Conservation (phyloP, 2,797 vertebrate genomes). For the Tamandua tetradactyla region DNA sequence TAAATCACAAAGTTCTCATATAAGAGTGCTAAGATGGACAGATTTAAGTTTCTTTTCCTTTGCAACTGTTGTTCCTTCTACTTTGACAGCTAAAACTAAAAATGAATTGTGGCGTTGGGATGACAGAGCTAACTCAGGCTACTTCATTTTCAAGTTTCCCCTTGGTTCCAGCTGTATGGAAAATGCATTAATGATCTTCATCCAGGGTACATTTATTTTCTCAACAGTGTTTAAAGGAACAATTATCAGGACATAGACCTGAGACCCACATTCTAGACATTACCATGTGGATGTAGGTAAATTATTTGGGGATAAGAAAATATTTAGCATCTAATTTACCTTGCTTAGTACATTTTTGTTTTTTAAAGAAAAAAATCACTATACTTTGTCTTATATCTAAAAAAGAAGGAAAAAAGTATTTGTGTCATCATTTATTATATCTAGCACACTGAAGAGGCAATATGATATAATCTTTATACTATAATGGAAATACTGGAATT, state of each 20-base stretch:
- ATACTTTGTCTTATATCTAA: neutral
- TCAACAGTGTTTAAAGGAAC: neutral
- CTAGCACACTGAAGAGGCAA: slow-evolving; percentile 18
- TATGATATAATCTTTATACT: slow-evolving; percentile 17
- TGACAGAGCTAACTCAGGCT: neutral
- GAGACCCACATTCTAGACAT: neutral
- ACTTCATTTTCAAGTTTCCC: neutral
- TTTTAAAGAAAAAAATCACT: neutral
- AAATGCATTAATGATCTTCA: neutral
- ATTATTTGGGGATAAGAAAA: neutral
- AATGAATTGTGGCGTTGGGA: neutral
- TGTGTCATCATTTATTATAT: slow-evolving; percentile 12
- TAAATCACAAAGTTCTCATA: slow-evolving; percentile 23
- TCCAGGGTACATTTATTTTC: neutral
- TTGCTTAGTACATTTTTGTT: neutral
- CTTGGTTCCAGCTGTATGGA: neutral
- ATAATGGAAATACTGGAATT: neutral
- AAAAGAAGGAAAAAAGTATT: slow-evolving; percentile 13
- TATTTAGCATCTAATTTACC: neutral
- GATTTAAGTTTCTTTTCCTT: slow-evolving; percentile 11
- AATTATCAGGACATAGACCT: neutral
- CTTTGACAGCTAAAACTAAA: slow-evolving; percentile 32
- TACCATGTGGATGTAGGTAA: neutral
- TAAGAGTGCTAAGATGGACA: neutral
- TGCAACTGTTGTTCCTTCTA: neutral